Evolutionary conservation across 2,113 vertebrate genomes (phyloP).

Genomic region (Prietella phreatophila): DNA sequence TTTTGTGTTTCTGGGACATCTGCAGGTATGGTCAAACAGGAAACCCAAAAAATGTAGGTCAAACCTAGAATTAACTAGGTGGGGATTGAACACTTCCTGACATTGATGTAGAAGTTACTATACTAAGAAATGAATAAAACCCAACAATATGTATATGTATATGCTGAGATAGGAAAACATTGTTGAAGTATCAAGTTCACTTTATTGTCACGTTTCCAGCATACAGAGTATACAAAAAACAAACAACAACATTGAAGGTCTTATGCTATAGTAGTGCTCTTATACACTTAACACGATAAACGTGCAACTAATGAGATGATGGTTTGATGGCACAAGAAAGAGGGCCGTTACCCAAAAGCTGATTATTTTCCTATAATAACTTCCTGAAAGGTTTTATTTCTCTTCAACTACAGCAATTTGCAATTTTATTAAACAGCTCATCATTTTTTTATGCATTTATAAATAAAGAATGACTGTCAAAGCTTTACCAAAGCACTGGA

Average conservation of each 20-base stretch:
- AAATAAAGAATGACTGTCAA: background rate
- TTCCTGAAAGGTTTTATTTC: background rate
- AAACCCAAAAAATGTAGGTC: background rate
- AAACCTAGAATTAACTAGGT: background rate
- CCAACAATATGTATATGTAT: background rate
- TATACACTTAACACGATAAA: background rate
- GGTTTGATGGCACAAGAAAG: background rate
- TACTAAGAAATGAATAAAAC: background rate
- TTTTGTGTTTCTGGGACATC: constrained; percentile 5
- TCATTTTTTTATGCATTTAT: background rate
- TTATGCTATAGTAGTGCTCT: background rate
- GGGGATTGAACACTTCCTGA: background rate
- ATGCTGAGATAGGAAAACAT: background rate
- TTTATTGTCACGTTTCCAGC: background rate
- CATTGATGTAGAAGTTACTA: background rate
- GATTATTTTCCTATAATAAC: background rate
- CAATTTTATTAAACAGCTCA: background rate
- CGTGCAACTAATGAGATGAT: background rate
- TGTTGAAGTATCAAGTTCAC: background rate
- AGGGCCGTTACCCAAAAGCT: background rate
- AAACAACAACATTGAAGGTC: background rate
- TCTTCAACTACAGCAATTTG: background rate
- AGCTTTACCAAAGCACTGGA: background rate
- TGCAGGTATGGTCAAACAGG: background rate
- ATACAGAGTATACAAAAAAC: background rate